Evolutionary conservation across 2,113 vertebrate species (phyloP), one percentile per base, ranked within the genome.

Genomic region (Salvelinus sp.): DNA sequence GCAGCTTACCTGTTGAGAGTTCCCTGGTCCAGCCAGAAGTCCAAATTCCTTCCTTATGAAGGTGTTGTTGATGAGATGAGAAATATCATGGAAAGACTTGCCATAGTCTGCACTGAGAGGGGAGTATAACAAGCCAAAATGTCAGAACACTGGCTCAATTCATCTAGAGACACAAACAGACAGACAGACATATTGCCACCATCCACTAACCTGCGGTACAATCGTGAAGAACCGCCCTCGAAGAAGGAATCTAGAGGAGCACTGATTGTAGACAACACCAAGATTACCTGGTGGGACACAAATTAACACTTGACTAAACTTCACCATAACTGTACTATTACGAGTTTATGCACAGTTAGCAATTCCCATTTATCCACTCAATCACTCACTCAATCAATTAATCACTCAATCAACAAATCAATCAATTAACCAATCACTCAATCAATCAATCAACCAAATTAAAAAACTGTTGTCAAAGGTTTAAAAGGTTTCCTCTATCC

Each of bases 41-140:
- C 93, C 94, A 88, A 94, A 94, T 75, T 94, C 92, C 84, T 93
- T 91, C 50, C 81, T 87, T 66, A 95, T 92, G 87, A 94, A 94
- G 23, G 92, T 92, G 85, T 91, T 88, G 85, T 92, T 93, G 87
- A 95, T 93, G 68, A 75, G 86, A n/a, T 86, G 69, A n/a, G 94
- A 94, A 75, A 94, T 91, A 75, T 95, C 93, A 60, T 85, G 88
- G 78, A 95, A 95, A 64, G 91, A 93, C 80, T 94, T 94, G n/a
- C 92, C 94, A 58, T 92, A 95, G 85, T 95, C 92, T 62, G 88
- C 89, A 64, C 94, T 95, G 82, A 47, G 69, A 85, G 73, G n/a
- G 75, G 48, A 20, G 3, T 72, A 76, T 25, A 66, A 64, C 25
- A 20, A 0, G 14, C 20, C 54, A 62, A n/a, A 3, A 62, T 62